phyloP scores from a whole-genome alignment of 2,113 vertebrate species.

The Campylomormyrus tamandua region DNA sequence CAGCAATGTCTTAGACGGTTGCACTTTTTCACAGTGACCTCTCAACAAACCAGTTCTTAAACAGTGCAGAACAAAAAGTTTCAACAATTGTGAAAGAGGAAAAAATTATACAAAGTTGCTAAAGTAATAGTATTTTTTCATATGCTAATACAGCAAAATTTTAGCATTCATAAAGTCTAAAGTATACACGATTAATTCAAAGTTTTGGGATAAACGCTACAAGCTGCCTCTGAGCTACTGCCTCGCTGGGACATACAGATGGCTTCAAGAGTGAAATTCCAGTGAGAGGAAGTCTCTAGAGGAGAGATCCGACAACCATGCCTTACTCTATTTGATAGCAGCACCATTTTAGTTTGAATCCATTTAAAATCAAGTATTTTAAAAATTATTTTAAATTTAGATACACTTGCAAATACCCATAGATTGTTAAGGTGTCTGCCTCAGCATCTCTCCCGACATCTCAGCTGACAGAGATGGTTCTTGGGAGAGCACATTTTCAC shows the following conservation, averaged over 20 bases:
- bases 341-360: not conserved
- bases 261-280: not conserved
- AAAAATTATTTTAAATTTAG: not conserved
- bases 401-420: not conserved
- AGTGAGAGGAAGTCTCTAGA: not conserved
- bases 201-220: not conserved
- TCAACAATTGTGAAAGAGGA: not conserved
- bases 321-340: not conserved
- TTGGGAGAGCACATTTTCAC: not conserved
- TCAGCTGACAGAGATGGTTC: not conserved
- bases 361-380: not conserved
- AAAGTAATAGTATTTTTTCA: not conserved
- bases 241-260: not conserved
- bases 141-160: not conserved
- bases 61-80: not conserved
- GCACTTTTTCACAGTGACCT: not conserved
- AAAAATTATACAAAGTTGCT: not conserved
- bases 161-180: not conserved
- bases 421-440: not conserved
- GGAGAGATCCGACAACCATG: not conserved
- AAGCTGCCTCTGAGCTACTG: not conserved
- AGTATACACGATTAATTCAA: not conserved
- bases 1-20: not conserved
- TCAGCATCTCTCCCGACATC: not conserved
- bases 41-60: not conserved